These are phyloP conservation scores for Corythornis vintsioides DNA, from an alignment of 2,113 vertebrate genomes.

Conservation along the genomic window DNA sequence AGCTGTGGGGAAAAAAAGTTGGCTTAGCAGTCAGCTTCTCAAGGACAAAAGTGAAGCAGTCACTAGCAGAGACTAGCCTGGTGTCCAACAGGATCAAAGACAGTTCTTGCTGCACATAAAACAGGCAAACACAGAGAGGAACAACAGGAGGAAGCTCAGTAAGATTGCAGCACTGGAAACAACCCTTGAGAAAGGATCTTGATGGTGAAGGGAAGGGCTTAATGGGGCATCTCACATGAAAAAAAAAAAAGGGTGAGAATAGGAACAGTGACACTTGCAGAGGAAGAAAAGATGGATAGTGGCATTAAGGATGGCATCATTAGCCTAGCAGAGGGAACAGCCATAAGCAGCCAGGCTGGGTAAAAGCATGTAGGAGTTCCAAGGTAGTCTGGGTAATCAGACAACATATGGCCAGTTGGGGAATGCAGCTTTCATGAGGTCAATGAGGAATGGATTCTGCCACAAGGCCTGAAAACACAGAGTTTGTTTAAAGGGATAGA, in stretches of 20 bases:
- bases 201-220: background rate
- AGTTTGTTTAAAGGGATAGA: background rate
- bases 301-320: conserved; percentile 3
- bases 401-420: background rate
- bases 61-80: background rate
- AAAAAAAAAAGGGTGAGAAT: background rate
- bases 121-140: background rate
- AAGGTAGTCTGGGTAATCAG: conserved; percentile 12
- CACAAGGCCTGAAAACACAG: background rate
- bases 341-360: background rate
- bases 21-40: background rate
- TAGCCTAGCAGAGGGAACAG: conserved; percentile 1
- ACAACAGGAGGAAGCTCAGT: background rate
- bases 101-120: background rate
- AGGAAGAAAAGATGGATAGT: background rate
- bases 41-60: background rate
- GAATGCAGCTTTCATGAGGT: background rate
- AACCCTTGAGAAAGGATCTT: background rate
- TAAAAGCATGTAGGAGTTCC: background rate
- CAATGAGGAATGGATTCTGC: background rate
- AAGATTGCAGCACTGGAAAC: background rate
- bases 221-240: background rate
- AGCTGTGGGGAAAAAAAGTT: background rate
- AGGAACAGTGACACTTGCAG: background rate
- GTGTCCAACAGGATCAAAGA: background rate